Conservation (phyloP, 2,797 vertebrate species). For the Telmatherina bonti region DNA sequence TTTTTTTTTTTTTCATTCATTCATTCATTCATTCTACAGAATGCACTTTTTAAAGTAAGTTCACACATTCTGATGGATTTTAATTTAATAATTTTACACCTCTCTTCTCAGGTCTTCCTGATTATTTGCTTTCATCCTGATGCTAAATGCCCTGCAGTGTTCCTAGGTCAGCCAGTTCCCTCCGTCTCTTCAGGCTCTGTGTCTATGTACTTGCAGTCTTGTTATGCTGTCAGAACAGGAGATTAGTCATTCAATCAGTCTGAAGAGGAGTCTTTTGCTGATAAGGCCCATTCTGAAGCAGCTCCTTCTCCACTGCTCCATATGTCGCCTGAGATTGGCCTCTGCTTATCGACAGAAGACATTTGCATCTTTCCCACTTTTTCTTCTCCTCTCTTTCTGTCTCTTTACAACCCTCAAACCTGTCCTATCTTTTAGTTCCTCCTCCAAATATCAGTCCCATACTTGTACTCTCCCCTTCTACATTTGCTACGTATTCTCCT, state of each 20-base stretch:
- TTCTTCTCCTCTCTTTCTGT: constrained; percentile 26
- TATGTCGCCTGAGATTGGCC: constrained; percentile 72
- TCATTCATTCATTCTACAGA: background rate
- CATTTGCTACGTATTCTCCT: constrained; percentile 44
- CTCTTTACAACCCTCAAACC: constrained; percentile 42
- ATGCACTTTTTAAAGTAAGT: constrained; percentile 8
- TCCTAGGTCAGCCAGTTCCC: constrained; percentile 48
- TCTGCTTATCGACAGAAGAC: constrained; percentile 61
- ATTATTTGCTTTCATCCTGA: constrained; percentile 28
- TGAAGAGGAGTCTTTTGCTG: constrained; percentile 71
- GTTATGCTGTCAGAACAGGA: constrained; percentile 77
- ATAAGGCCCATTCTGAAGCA: constrained; percentile 77
- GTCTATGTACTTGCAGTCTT: constrained; percentile 71
- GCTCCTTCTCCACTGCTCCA: constrained; percentile 69
- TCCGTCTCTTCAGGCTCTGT: constrained; percentile 57
- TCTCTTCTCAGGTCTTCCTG: background rate
- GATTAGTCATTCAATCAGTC: constrained; percentile 84
- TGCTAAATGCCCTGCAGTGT: constrained; percentile 60
- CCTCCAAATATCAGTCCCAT: constrained; percentile 53
- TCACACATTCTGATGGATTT: background rate
- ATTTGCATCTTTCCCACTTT: constrained; percentile 71
- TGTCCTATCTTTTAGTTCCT: constrained; percentile 38
- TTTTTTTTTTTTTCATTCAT: too few species aligned
- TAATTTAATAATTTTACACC: constrained; percentile 28
- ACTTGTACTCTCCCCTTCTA: constrained; percentile 33